Base-by-base conservation (phyloP, 2,888 invertebrate species). In the Oscheius sp. region DNA sequence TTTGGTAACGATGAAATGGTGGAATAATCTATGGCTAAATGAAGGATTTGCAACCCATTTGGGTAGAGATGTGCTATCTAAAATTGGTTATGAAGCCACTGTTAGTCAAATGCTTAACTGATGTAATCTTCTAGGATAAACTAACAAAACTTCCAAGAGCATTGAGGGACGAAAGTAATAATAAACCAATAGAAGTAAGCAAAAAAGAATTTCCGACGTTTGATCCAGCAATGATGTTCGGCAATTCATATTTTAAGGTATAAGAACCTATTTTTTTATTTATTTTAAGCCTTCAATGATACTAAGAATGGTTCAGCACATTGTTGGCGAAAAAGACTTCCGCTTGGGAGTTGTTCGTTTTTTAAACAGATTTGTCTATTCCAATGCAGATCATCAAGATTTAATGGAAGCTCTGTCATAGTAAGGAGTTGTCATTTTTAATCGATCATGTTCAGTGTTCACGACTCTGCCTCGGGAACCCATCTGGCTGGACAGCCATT, bases 1-100 rank as follows among this genome's bases (percentile, higher is more conserved):
- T 70, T 57, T 83, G 66, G 82, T 81, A 20, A 83, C 83, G n/a
- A 83, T 83, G 82, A 76, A 77, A 67, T 78, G 82, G 81, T 82
- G 82, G 82, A 76, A 80, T 54, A 82, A 81, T 67, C 51, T 83
- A 5, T 83, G 83, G 83, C 72, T 82, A 30, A 82, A 83, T 54
- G 82, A 81, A 56, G 81, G 81, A 45, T 77, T 80, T 41, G 75
- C 78, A 2, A 71, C 73, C 2, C 69, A 80, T 50, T 76, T 80
- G 44, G 72, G 72, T 24, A 9, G 14, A 17, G 59, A 67, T 49
- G 59, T 57, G 22, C 45, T 49, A 32, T 32, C 17, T 49, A 47
- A 59, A 36, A n/a, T n/a, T n/a, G n/a, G n/a, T n/a, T n/a, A n/a
- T n/a, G n/a, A n/a, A n/a, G n/a, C n/a, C n/a, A n/a, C n/a, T n/a